Evolutionary conservation across 2,888 invertebrate species (phyloP), one percentile per base, ranked within the genome.

Genomic region (Scrobipalpa atriplicella): DNA sequence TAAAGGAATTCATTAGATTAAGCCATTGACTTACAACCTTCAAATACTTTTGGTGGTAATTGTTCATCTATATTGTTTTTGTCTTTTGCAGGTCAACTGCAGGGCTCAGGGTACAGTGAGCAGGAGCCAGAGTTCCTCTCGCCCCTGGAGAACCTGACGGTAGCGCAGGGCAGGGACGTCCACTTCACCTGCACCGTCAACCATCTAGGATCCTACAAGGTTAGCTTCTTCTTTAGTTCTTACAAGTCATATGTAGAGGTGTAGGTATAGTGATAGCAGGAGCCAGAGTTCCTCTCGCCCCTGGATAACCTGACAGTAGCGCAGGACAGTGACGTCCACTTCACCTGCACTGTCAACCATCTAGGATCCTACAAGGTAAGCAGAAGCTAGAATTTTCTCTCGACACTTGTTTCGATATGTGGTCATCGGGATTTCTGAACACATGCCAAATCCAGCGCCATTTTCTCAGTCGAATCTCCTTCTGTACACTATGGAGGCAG

Each of bases 111-210:
- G 7, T 91, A 91, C 71, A 83, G 83, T 62, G 91, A 92, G 66
- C 87, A 82, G 60, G 92, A 92, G 66, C 98, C 98, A 2, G 96
- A 96, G 86, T 98, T 98, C 88, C 94, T 97, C 76, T 96, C 96
- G 62, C 96, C 96, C 54, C 91, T 98, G 78, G 96, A 97, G 82
- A 98, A 98, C 86, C 94, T 96, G 77, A 98, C 97, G 43, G 95
- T 97, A 67, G 95, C 96, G 62, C 96, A 97, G 87, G 98, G 98
- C 69, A 94, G 98, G 70, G 97, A 98, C 89, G 95, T 98, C 66
- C 95, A 95, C 81, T 97, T 98, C 90, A 97, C 97, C 66, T 98
- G 98, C 86, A 96, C 97, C 75, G 97, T 98, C 79, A 97, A 97
- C 88, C 96, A 97, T 89, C 94, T 98, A 75, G 96, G 96, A 67